These are phyloP conservation scores for Holocentrus rufus DNA, from an alignment of 2,797 vertebrate species.

Conservation along the genomic window DNA sequence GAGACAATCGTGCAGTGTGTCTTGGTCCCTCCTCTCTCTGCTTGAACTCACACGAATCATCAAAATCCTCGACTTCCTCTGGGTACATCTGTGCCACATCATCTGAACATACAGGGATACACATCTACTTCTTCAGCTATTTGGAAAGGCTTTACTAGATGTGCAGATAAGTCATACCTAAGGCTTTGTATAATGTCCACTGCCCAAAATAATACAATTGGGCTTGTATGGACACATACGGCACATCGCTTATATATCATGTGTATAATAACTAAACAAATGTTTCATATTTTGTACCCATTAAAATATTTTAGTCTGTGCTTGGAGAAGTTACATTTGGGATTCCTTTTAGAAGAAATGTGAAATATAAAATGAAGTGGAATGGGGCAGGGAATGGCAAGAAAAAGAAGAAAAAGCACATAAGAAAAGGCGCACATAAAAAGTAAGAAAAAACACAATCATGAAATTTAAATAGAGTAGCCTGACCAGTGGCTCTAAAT, in stretches of 20 bases:
- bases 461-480: too few species aligned
- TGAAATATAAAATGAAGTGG: too few species aligned
- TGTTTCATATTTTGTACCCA: too few species aligned
- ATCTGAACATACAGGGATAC: constrained; percentile 36
- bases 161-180: neutral
- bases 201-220: neutral
- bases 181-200: neutral
- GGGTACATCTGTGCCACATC: constrained; percentile 43
- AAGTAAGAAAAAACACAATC: too few species aligned
- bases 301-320: too few species aligned
- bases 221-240: neutral
- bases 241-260: too few species aligned
- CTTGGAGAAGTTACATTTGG: neutral
- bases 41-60: constrained; percentile 39
- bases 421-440: too few species aligned
- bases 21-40: constrained; percentile 26
- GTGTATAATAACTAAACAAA: too few species aligned
- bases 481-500: too few species aligned
- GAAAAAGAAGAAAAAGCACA: too few species aligned
- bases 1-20: constrained; percentile 10
- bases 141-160: constrained; percentile 11
- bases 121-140: constrained; percentile 9
- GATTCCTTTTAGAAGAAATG: too few species aligned
- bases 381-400: too few species aligned
- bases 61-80: constrained; percentile 56